Evolutionary conservation across 2,888 invertebrate species (phyloP).

Genomic region (Tribolium freemani): DNA sequence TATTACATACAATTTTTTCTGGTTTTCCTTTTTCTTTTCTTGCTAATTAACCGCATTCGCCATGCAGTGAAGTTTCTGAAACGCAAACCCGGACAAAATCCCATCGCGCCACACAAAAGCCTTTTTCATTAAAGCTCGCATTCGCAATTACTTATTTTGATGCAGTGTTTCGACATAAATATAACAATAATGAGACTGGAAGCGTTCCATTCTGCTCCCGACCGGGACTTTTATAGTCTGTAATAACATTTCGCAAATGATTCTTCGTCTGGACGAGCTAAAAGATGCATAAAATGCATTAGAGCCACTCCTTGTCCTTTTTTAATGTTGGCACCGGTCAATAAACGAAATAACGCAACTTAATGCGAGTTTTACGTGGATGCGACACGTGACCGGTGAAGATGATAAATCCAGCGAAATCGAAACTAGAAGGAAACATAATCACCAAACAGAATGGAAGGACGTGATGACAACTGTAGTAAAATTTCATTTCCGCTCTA

Average conservation of each 20-base stretch:
- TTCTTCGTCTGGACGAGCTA: slow-evolving; percentile 27
- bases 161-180: slow-evolving; percentile 39
- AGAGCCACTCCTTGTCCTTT: neutral
- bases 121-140: slow-evolving; percentile 23
- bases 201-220: slow-evolving; percentile 23
- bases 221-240: slow-evolving; percentile 25
- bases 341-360: slow-evolving; percentile 6
- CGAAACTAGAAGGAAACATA: neutral
- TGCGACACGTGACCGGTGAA: slow-evolving; percentile 23
- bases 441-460: neutral
- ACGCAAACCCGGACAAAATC: slow-evolving; percentile 2
- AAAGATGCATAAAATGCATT: slow-evolving; percentile 33
- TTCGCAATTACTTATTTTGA: slow-evolving; percentile 33
- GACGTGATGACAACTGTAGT: neutral
- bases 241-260: slow-evolving; percentile 38
- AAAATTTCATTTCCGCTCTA: neutral
- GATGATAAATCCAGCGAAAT: neutral
- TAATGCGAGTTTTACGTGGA: slow-evolving; percentile 28
- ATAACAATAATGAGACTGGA: slow-evolving; percentile 35
- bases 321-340: slow-evolving; percentile 3
- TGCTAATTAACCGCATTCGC: slow-evolving; percentile 11
- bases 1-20: no score
- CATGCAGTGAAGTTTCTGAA: neutral
- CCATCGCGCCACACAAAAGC: slow-evolving; percentile 6
- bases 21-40: neutral